phyloP scores from a whole-genome alignment of 1,140 invertebrate genomes.

The Chironomus tepperi region DNA sequence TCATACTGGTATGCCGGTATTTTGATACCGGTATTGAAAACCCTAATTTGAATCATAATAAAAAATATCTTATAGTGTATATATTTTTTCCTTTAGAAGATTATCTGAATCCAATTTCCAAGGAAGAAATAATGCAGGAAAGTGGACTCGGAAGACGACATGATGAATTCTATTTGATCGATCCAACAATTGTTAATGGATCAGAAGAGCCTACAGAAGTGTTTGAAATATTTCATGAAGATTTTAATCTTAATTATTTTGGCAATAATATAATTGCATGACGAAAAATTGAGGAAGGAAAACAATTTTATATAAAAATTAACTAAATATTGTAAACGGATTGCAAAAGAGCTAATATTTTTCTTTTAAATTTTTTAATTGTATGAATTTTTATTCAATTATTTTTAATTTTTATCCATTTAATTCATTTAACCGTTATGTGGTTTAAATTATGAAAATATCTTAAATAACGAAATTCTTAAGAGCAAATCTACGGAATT shows the following conservation, averaged over 20 bases:
- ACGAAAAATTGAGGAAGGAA: neutral
- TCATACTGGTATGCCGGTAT: too few species aligned
- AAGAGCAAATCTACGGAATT: too few species aligned
- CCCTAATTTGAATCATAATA: neutral
- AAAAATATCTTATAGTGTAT: too few species aligned
- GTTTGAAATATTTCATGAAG: slow-evolving; percentile 37
- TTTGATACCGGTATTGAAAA: too few species aligned
- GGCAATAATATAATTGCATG: slow-evolving; percentile 27
- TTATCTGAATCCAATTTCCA: slow-evolving; percentile 43
- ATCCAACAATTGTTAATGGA: slow-evolving; percentile 32
- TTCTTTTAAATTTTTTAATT: too few species aligned
- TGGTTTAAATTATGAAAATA: too few species aligned
- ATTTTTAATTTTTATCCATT: too few species aligned
- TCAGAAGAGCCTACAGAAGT: slow-evolving; percentile 31
- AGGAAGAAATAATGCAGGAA: slow-evolving; percentile 40
- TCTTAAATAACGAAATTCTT: too few species aligned
- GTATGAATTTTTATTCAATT: too few species aligned
- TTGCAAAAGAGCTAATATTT: too few species aligned
- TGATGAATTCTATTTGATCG: slow-evolving; percentile 38
- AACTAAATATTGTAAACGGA: neutral
- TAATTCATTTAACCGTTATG: too few species aligned
- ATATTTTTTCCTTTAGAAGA: slow-evolving; percentile 30
- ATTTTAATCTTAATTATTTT: slow-evolving; percentile 41
- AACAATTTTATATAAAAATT: neutral
- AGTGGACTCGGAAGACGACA: slow-evolving; percentile 33